Evolutionary conservation across 2,888 invertebrate genomes (phyloP), one percentile per base, ranked within the genome.

Genomic region (Silvanus unidentatus): DNA sequence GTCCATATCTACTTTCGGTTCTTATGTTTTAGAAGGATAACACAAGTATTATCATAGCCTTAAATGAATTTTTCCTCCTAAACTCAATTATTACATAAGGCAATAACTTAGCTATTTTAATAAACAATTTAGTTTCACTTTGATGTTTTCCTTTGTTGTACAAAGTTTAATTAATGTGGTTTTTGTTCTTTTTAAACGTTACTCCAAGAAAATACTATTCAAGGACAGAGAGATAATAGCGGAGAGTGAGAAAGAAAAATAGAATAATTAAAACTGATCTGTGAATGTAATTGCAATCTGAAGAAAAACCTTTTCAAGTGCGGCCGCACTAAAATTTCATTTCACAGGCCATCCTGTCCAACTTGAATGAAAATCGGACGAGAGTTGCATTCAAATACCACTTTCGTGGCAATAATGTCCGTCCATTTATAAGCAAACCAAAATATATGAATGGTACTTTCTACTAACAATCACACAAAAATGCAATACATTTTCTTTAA

Each of bases 191-290:
- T 32, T 32, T 11, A 32, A 12, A 12, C 12, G 4, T n/a, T 12
- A 8, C n/a, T 9, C 4, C n/a, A 5, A 32, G 32, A 12, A 22
- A 22, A 22, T 22, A 22, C 3, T 22, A 22, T 8, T 22, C 3
- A 5, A 5, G 4, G 4, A 22, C 22, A 22, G 22, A 5, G 8
- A 22, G 22, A n/a, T n/a, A n/a, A n/a, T n/a, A n/a, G n/a, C n/a
- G n/a, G n/a, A 22, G 22, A 22, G 22, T 5, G 8, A 22, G 22
- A 22, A 22, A 22, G 22, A 22, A 22, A 22, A 22, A 22, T 22
- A 22, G 37, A 37, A 13, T 37, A 37, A 37, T 37, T 37, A 37
- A 37, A 37, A 37, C 12, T 32, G 12, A 12, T 12, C 22, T 22
- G 22, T 32, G 16, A 16, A 16, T 15, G 14, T 37, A 16, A n/a